Evolutionary conservation across 2,888 invertebrate species (phyloP), one percentile per base, ranked within the genome.

Genomic region (Serripes groenlandicus): DNA sequence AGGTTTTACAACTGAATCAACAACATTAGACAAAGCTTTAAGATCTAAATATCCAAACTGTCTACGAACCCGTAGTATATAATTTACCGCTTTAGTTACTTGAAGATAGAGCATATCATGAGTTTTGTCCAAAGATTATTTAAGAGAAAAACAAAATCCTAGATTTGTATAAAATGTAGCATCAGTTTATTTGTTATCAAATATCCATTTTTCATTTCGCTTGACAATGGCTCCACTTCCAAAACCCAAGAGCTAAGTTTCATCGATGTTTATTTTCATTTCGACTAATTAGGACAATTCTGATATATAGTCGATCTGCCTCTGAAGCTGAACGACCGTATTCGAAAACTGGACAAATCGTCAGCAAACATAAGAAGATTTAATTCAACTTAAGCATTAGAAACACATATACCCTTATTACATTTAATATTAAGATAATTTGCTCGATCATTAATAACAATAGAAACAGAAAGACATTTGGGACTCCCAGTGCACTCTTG

Each of bases 181-280:
- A 32, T 78, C 78, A 35, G 73, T 49, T 37, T 52, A 37, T n/a
- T 34, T 37, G 11, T 56, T 54, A 32, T 66, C 30, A 52, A 35
- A 54, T 32, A 30, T 18, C 78, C 78, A 78, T 35, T 78, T 78
- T 68, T 78, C 78, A 49, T 23, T 78, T 52, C n/a, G 34, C 32
- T 60, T 54, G 23, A 71, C 7, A 21, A 37, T 54, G 23, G 66
- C 74, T 18, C 60, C 78, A 49, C 52, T 68, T 42, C 62, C 18
- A 68, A 82, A 78, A 9, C 78, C 70, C 18, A 79, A 37, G 62
- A 78, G 35, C 49, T 74, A 72, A 30, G 62, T 49, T 68, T 76
- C 69, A 23, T 74, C 66, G 7, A 60, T 62, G 62, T 64, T 71
- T 21, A 70, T 71, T 23, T 28, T 37, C 37, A 58, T 54, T 56